phyloP scores from a whole-genome alignment of 2,888 invertebrate genomes.

The Cheilosia soror region DNA sequence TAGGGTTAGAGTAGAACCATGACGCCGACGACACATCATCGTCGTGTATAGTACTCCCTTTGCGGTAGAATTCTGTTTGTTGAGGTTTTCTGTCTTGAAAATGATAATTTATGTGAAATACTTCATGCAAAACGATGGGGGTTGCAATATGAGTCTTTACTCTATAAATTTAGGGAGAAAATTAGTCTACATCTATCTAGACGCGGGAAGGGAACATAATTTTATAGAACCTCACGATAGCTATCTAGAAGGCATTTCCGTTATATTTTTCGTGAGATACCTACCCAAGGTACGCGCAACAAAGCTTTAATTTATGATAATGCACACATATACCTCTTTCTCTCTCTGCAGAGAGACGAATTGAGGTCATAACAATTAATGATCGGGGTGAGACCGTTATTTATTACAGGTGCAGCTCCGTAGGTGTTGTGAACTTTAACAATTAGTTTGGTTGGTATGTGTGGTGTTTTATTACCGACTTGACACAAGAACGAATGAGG shows the following conservation, averaged over 20 bases:
- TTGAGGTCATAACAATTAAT: slow-evolving; percentile 72
- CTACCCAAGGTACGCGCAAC: slow-evolving; percentile 21
- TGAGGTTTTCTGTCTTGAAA: slow-evolving; percentile 55
- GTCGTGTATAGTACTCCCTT: slow-evolving; percentile 5
- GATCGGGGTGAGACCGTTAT: slow-evolving; percentile 74
- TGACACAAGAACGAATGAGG: background rate
- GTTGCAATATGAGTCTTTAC: slow-evolving; percentile 43
- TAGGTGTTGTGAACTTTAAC: slow-evolving; percentile 57
- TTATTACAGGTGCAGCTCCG: slow-evolving; percentile 69
- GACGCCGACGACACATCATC: slow-evolving; percentile 29
- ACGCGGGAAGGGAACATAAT: background rate
- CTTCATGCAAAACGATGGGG: slow-evolving; percentile 70
- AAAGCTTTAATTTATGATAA: slow-evolving; percentile 70
- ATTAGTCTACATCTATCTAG: background rate
- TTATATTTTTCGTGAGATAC: slow-evolving; percentile 20
- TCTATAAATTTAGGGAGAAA: slow-evolving; percentile 36
- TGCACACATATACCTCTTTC: slow-evolving; percentile 20
- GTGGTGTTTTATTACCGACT: background rate
- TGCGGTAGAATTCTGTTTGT: slow-evolving; percentile 57
- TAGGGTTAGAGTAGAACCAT: slow-evolving; percentile 41
- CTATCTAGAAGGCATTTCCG: slow-evolving; percentile 63
- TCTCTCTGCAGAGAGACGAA: slow-evolving; percentile 17
- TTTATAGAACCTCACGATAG: slow-evolving; percentile 25
- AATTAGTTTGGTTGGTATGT: slow-evolving; percentile 46
- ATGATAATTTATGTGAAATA: slow-evolving; percentile 72